Evolutionary conservation across 2,113 vertebrate species (phyloP).

Genomic region (Poecile atricapillus): DNA sequence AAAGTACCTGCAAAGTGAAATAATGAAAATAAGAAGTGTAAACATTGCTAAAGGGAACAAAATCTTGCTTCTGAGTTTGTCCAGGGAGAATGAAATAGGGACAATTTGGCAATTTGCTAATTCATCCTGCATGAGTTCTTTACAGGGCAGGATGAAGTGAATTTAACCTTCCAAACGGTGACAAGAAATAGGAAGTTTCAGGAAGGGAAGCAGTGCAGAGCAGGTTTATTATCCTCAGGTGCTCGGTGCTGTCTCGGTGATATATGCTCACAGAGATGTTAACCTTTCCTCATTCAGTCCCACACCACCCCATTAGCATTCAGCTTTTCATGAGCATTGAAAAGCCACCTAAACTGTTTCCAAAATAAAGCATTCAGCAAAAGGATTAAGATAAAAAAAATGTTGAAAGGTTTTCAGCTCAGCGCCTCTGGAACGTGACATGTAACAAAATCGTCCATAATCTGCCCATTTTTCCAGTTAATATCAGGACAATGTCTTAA

Average conservation of each 20-base stretch:
- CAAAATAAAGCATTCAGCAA: background rate
- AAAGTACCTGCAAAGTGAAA: background rate
- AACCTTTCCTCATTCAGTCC: background rate
- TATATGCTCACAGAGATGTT: background rate
- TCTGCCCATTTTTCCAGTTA: background rate
- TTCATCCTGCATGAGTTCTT: background rate
- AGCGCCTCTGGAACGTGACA: background rate
- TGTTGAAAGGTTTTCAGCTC: background rate
- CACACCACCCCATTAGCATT: background rate
- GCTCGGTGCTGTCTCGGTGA: background rate
- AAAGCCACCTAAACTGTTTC: constrained; percentile 15
- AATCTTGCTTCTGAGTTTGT: background rate
- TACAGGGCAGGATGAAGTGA: background rate
- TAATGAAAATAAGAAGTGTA: background rate
- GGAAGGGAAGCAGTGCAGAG: background rate
- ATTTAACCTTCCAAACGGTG: background rate
- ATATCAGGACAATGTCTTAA: background rate
- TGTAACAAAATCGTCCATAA: background rate
- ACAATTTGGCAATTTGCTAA: background rate
- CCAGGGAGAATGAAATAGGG: background rate
- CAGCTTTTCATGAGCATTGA: background rate
- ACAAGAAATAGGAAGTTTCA: constrained; percentile 19
- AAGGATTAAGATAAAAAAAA: constrained; percentile 1
- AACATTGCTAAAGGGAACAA: background rate
- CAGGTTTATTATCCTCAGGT: constrained; percentile 31